Percentiles rank a stretch among this genome's conserved stretches.
Conservation (phyloP, 2,113 vertebrate genomes). For the Lates calcarifer region DNA sequence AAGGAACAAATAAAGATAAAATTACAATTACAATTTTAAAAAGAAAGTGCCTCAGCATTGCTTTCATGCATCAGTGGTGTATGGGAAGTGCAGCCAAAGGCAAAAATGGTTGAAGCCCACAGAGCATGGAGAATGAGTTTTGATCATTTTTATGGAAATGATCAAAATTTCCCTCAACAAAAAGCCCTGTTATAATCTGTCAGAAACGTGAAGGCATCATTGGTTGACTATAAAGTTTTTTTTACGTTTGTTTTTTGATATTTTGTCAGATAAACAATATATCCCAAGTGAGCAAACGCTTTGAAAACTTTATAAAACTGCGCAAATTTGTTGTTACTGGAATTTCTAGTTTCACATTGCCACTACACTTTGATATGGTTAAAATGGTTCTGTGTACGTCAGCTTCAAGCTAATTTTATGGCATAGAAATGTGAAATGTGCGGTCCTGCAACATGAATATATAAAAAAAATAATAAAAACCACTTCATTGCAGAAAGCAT, state of each 20-base stretch:
- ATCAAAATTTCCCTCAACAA: background rate
- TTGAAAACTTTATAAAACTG: background rate
- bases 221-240: constrained; percentile 3
- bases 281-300: background rate
- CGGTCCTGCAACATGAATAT: background rate
- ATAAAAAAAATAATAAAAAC: background rate
- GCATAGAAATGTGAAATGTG: constrained; percentile 4
- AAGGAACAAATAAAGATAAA: constrained; percentile 11
- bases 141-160: constrained; percentile 3
- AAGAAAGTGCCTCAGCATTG: background rate
- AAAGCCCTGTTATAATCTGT: background rate
- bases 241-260: background rate
- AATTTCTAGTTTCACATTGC: background rate
- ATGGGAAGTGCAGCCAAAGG: constrained; percentile 8
- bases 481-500: too few relatives aligned
- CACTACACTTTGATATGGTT: too few relatives aligned
- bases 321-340: background rate
- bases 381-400: too few relatives aligned
- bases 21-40: background rate
- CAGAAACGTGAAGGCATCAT: background rate
- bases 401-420: background rate
- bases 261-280: constrained; percentile 1
- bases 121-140: background rate
- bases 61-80: constrained; percentile 1
- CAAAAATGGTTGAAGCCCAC: background rate